Evolutionary conservation across 2,888 invertebrate genomes (phyloP).

Genomic region (Pseudococcus viburni): DNA sequence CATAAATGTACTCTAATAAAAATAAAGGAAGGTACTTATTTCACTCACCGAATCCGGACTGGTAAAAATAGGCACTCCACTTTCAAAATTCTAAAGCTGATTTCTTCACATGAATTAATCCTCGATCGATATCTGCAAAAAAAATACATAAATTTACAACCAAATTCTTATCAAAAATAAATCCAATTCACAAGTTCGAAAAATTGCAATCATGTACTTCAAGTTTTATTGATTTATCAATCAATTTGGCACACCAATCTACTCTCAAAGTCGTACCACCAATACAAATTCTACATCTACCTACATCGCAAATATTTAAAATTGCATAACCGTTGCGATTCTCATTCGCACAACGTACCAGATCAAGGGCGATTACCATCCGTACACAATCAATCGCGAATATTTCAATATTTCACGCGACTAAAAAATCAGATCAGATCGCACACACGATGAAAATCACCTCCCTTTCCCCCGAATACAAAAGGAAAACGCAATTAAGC

Average conservation of each 20-base stretch:
- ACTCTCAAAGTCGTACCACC: background rate
- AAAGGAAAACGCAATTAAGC: background rate
- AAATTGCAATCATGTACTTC: too few relatives aligned
- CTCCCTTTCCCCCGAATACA: background rate
- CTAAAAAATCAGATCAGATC: background rate
- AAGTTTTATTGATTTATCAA: background rate
- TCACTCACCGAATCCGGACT: too few relatives aligned
- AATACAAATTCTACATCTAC: background rate
- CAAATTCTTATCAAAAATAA: too few relatives aligned
- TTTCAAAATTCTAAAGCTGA: too few relatives aligned
- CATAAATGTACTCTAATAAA: too few relatives aligned
- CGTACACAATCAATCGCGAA: background rate
- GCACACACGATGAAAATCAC: background rate
- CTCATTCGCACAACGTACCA: constrained; percentile 7
- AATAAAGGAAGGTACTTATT: too few relatives aligned
- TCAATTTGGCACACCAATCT: background rate
- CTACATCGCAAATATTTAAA: background rate
- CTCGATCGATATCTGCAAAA: too few relatives aligned
- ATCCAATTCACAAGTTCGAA: too few relatives aligned
- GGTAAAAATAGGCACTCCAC: too few relatives aligned
- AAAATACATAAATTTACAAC: too few relatives aligned
- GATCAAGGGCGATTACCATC: constrained; percentile 24
- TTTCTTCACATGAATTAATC: too few relatives aligned
- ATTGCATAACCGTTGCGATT: constrained; percentile 5
- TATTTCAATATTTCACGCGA: background rate